Base-by-base conservation (phyloP, 1,140 invertebrate genomes). In the Aphaenogaster rudis region DNA sequence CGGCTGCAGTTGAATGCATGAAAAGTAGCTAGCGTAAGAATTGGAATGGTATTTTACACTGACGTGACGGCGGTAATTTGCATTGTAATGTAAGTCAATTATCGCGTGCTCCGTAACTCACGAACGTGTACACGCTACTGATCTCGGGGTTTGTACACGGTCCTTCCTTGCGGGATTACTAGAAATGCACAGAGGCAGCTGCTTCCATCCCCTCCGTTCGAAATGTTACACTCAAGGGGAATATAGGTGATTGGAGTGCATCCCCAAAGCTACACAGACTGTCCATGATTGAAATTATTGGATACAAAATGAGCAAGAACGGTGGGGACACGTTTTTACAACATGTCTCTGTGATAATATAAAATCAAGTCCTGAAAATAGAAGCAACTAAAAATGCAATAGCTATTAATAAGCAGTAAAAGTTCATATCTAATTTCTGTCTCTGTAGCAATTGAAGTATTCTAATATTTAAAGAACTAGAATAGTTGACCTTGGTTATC, bases 71-170 rank as follows among this genome's bases (percentile, higher is more conserved):
- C 28, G 57, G 86, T 90, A 90, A 91, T 91, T 91, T 90, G 89
- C 90, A 91, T 91, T 63, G 76, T 90, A 91, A 91, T 88, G 90
- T 63, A 81, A 90, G 90, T 91, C 90, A 88, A 91, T 91, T 91
- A 91, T 79, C 76, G 76, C 86, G 80, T 84, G 90, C 72, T 88
- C 63, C 81, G 76, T 90, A 90, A 88, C 77, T 90, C 90, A 88
- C 77, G 86, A 86, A 77, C 86, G 81, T 78, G 86, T 90, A 87
- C 88, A 90, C 88, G 89, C 84, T 59, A 88, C 59, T 87, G 87
- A 79, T 72, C 77, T 45, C 54, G 36, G 59, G 66, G 42, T 86
- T 88, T 77, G 63, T 86, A 79, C 74, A 78, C 39, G 77, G 59
- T 15, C 63, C 52, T 33, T 72, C 86, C 77, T 84, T 76, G 57